Evolutionary conservation across 2,113 vertebrate species (phyloP).

Genomic region (Catagonus wagneri): DNA sequence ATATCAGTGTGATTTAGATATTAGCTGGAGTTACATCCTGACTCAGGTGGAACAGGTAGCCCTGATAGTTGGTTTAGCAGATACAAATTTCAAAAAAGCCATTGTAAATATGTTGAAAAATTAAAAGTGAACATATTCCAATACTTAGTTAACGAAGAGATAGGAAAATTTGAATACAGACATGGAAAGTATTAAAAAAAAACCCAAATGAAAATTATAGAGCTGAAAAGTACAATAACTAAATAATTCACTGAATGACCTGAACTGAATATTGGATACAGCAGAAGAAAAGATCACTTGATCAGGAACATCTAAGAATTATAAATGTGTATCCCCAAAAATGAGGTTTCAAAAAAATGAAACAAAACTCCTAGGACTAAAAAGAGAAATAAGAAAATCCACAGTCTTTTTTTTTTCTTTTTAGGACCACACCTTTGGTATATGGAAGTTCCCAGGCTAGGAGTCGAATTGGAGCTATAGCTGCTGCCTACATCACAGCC

Average conservation of each 20-base stretch:
- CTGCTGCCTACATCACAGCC: no score
- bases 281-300: neutral
- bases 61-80: neutral
- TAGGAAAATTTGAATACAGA: neutral
- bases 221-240: neutral
- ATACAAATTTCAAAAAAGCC: neutral
- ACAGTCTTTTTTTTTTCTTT: neutral
- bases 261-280: neutral
- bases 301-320: neutral
- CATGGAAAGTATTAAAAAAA: neutral
- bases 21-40: neutral
- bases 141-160: neutral
- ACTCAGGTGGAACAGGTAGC: neutral
- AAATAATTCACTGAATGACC: neutral
- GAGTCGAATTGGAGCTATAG: no score
- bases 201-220: neutral
- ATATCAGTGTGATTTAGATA: neutral
- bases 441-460: no score
- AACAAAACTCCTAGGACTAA: neutral
- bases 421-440: no score
- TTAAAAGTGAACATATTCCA: neutral
- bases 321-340: neutral
- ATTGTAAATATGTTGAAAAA: slow-evolving; percentile 4
- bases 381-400: neutral
- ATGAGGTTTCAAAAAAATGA: neutral